A percentile compares a stretch with the other conserved stretches of the same genome.
Conservation (phyloP, 2,888 invertebrate genomes). For the Drosophila picticornis region DNA sequence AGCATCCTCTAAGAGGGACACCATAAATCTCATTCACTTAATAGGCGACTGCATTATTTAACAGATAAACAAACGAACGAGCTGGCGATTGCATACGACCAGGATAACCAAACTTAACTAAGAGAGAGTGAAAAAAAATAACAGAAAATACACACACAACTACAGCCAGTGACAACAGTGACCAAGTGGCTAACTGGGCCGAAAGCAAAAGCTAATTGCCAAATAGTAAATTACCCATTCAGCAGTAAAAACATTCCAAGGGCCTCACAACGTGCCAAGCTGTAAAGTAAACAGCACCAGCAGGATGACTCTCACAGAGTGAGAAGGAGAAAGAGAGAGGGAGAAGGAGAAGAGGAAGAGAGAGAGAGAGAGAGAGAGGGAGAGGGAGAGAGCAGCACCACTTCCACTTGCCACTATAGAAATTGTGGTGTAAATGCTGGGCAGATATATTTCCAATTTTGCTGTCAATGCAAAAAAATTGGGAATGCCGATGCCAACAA, state of each 20-base stretch:
- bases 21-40: conserved; percentile 80
- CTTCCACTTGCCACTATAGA: conserved; percentile 4
- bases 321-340: background rate
- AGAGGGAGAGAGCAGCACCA: background rate
- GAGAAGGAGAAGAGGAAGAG: background rate
- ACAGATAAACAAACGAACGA: conserved; percentile 79
- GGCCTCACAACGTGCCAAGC: conserved; percentile 61
- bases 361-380: background rate
- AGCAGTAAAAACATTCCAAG: conserved; percentile 78
- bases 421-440: conserved; percentile 66
- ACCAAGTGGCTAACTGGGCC: conserved; percentile 50
- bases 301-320: conserved; percentile 44
- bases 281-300: conserved; percentile 57
- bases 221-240: conserved; percentile 82
- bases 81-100: conserved; percentile 52
- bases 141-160: conserved; percentile 6
- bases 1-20: conserved; percentile 28
- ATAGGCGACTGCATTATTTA: conserved; percentile 81
- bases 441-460: conserved; percentile 81
- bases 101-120: conserved; percentile 8
- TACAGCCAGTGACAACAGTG: conserved; percentile 33
- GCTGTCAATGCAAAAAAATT: conserved; percentile 78
- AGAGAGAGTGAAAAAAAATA: background rate
- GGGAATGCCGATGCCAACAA: conserved; percentile 48
- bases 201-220: conserved; percentile 82